Base-by-base conservation (phyloP, 2,113 vertebrate species). In the Elaphurus davidianus region DNA sequence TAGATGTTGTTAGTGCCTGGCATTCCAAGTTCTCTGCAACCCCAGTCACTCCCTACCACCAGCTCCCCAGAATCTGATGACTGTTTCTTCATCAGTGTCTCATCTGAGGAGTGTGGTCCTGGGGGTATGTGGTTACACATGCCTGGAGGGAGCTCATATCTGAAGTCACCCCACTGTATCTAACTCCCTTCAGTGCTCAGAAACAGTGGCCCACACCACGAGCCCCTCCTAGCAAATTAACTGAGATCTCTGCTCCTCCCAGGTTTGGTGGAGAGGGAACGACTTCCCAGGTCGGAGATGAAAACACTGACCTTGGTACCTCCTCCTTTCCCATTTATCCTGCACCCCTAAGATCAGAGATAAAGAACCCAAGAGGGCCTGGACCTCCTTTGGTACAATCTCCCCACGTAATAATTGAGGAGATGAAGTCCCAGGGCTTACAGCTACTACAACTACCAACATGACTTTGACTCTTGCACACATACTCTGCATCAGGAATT, bases 401-500 rank as follows among this genome's bases (percentile, higher is more conserved):
- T 84, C 28, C 33, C 71, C 33, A 2, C 0, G 0, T 27, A 52
- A 27, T 19, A 28, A 21, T 9, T 7, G 50, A 89, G 23, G 60
- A 71, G 28, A 47, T 12, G 30, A 62, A 83, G 40, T 52, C 8
- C 54, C 79, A 76, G 23, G 17, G 23, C 25, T 43, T 78, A 30
- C 21, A 28, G 3, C 7, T 5, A 3, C 45, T 2, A 8, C 28
- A 11, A 2, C 11, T 1, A 10, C 47, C 13, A 12, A 21, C 7
- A 9, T 33, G 19, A 4, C 33, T 30, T 45, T 82, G 3, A 64
- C 47, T 57, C 76, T 16, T 36, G 16, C 27, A 40, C 14, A 2
- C 30, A 55, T 17, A 55, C 15, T 87, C 59, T 74, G 33, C 8
- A 16, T 17, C 14, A 83, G 78, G 21, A 86, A 55, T 43, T 47